These are phyloP conservation scores for Gephyroberyx darwinii DNA, from an alignment of 2,797 vertebrate genomes.

Conservation along the genomic window DNA sequence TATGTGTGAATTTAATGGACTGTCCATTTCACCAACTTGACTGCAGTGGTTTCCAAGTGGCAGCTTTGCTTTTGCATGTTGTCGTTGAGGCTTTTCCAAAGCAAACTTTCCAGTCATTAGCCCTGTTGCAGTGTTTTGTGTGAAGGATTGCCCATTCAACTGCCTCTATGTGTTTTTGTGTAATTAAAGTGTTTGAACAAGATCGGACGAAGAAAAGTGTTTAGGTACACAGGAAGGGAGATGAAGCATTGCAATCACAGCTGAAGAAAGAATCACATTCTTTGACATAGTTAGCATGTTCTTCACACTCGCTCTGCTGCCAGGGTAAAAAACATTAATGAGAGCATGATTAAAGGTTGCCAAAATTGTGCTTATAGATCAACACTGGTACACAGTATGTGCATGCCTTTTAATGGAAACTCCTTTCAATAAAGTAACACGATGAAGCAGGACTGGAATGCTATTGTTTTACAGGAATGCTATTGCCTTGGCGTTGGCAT, in stretches of 20 bases:
- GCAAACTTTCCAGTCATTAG: constrained; percentile 75
- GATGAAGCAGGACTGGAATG: constrained; percentile 67
- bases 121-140: constrained; percentile 61
- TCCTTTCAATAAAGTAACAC: constrained; percentile 43
- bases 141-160: constrained; percentile 59
- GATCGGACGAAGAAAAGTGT: constrained; percentile 58
- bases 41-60: constrained; percentile 64
- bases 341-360: constrained; percentile 64
- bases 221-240: constrained; percentile 61
- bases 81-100: constrained; percentile 76
- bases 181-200: constrained; percentile 74
- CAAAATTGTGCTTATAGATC: constrained; percentile 35
- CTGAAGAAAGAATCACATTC: constrained; percentile 59
- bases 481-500: constrained; percentile 54
- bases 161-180: constrained; percentile 57
- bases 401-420: constrained; percentile 32
- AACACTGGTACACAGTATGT: constrained; percentile 32
- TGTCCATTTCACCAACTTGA: constrained; percentile 63
- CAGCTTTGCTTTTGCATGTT: constrained; percentile 68
- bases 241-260: constrained; percentile 62
- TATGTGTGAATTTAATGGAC: constrained; percentile 60
- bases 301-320: constrained; percentile 63
- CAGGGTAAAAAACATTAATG: constrained; percentile 55
- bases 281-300: constrained; percentile 58
- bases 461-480: constrained; percentile 62